phyloP scores from a whole-genome alignment of 2,888 invertebrate genomes.

The Metallyticus violacea region DNA sequence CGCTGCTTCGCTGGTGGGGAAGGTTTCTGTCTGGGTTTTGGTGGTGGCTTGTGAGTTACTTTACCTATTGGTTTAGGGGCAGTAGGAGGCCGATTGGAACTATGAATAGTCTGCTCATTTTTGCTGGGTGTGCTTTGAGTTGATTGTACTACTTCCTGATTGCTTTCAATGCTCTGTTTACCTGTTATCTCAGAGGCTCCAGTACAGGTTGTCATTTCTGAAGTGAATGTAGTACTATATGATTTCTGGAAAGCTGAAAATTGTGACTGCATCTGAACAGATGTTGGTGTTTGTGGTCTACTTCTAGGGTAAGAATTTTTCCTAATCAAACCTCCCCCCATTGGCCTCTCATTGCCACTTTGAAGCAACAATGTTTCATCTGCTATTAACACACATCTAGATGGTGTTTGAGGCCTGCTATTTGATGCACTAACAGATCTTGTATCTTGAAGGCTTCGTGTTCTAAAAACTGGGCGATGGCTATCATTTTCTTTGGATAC shows the following conservation, averaged over 20 bases:
- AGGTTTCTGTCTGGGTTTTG: slow-evolving; percentile 28
- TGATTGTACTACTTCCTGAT: not conserved
- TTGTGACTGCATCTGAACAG: slow-evolving; percentile 7
- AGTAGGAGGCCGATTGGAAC: slow-evolving; percentile 23
- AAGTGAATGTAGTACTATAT: not conserved
- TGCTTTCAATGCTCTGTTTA: not conserved
- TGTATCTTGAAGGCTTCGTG: slow-evolving; percentile 49
- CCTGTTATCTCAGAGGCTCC: not conserved
- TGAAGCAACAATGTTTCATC: not conserved
- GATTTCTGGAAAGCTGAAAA: not conserved
- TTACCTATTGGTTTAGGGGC: slow-evolving; percentile 29
- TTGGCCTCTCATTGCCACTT: slow-evolving; percentile 10
- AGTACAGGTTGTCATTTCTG: not conserved
- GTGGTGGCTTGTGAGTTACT: slow-evolving; percentile 30
- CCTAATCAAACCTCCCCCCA: not conserved
- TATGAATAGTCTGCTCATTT: not conserved
- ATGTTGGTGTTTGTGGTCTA: slow-evolving; percentile 23
- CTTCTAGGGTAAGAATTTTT: slow-evolving; percentile 26
- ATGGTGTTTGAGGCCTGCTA: slow-evolving; percentile 19
- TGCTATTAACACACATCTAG: not conserved
- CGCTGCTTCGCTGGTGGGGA: not conserved
- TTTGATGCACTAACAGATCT: slow-evolving; percentile 18
- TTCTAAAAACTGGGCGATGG: slow-evolving; percentile 44
- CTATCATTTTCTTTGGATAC: not conserved
- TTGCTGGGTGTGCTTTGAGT: not conserved